These are phyloP conservation scores for Oryctolagus cuniculus DNA, from an alignment of 2,113 vertebrate genomes.

Conservation along the genomic window mOryCun1.1 NC_091435.1:15453001-15453500, in stretches of 20 bases:
- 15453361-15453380: not conserved
- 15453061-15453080: not conserved
- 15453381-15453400: not conserved
- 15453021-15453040: not conserved
- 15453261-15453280: not conserved
- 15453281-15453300: not conserved
- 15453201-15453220: not conserved
- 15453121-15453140: not conserved
- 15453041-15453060: not conserved
- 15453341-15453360: not conserved
- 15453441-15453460: not conserved
- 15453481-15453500: not conserved
- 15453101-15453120: not conserved
- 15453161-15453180: not conserved
- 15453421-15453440: not conserved
- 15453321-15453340: not conserved
- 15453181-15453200: not conserved
- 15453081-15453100: not conserved
- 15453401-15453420: not conserved
- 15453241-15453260: not conserved
- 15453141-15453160: not conserved
- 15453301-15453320: not conserved
- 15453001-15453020: not conserved
- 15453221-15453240: not conserved
- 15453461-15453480: not conserved